Evolutionary conservation across 2,888 invertebrate genomes (phyloP).

Genomic region (Ceratothoa steindachneri): DNA sequence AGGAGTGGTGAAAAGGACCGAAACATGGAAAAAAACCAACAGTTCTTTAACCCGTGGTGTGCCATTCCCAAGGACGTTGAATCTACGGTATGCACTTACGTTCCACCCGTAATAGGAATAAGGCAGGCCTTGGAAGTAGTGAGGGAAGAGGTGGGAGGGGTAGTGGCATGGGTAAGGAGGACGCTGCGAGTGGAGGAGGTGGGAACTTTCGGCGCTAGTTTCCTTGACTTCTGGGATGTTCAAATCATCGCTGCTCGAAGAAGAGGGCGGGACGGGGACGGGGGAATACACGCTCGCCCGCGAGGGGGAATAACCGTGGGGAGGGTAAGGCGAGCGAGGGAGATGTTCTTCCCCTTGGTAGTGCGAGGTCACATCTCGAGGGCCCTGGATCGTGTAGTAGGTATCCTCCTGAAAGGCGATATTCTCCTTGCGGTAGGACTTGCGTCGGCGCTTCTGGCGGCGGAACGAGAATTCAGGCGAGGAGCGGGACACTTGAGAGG

Average conservation of each 20-base stretch:
- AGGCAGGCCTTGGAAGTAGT: not conserved
- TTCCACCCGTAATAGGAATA: not conserved
- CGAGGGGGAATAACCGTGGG: not conserved
- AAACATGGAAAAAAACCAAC: not conserved
- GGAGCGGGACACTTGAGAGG: not conserved
- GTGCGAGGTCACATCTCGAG: not conserved
- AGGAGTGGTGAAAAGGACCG: not conserved
- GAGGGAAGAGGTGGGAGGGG: not conserved
- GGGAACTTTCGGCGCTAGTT: not conserved
- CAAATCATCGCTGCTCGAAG: not conserved
- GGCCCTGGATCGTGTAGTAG: not conserved
- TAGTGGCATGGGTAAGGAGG: not conserved
- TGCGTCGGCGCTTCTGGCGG: not conserved
- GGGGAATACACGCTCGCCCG: not conserved
- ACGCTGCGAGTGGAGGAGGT: not conserved
- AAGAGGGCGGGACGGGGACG: not conserved
- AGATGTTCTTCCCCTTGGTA: not conserved
- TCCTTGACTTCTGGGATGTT: not conserved
- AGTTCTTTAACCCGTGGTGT: not conserved
- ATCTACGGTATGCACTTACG: slow-evolving; percentile 5
- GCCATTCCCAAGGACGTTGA: not conserved
- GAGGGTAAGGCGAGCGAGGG: not conserved
- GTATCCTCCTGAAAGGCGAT: not conserved
- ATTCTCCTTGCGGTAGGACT: not conserved
- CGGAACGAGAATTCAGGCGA: not conserved